Evolutionary conservation across 2,888 invertebrate species (phyloP).

Genomic region (Cosmopolites sordidus): DNA sequence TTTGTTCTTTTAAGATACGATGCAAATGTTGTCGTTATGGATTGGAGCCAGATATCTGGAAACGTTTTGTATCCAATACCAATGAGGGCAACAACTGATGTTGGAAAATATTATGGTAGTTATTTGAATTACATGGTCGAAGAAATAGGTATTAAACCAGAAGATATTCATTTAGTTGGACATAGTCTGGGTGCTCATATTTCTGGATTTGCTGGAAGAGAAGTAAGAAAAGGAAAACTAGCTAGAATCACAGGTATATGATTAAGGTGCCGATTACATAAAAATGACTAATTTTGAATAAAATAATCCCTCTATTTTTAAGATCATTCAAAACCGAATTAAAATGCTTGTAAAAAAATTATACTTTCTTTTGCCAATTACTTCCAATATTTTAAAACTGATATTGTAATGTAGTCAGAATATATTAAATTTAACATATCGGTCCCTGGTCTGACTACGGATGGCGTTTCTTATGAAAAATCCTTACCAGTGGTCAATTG

Average conservation of each 20-base stretch:
- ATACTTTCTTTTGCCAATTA: too few species aligned
- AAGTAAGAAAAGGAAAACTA: constrained; percentile 42
- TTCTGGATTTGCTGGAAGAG: constrained; percentile 47
- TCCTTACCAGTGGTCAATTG: too few species aligned
- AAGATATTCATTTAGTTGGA: constrained; percentile 54
- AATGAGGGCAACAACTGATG: constrained; percentile 46
- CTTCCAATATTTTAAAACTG: too few species aligned
- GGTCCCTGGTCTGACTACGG: too few species aligned
- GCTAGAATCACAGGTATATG: constrained; percentile 60
- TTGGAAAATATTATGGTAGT: constrained; percentile 52
- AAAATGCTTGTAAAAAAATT: too few species aligned
- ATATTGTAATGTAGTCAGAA: too few species aligned
- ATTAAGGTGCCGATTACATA: too few species aligned
- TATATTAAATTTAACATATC: too few species aligned
- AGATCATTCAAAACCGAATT: too few species aligned
- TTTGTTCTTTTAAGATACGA: constrained; percentile 43
- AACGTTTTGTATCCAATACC: constrained; percentile 41
- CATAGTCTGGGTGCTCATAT: constrained; percentile 60
- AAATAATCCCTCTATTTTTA: too few species aligned
- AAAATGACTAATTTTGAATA: too few species aligned
- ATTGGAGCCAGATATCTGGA: constrained; percentile 26
- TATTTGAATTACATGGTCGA: constrained; percentile 47
- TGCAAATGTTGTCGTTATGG: constrained; percentile 49
- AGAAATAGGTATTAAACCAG: constrained; percentile 39
- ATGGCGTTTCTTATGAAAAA: too few species aligned